phyloP scores from a whole-genome alignment of 2,113 vertebrate species.

The Oxyruncus cristatus region DNA sequence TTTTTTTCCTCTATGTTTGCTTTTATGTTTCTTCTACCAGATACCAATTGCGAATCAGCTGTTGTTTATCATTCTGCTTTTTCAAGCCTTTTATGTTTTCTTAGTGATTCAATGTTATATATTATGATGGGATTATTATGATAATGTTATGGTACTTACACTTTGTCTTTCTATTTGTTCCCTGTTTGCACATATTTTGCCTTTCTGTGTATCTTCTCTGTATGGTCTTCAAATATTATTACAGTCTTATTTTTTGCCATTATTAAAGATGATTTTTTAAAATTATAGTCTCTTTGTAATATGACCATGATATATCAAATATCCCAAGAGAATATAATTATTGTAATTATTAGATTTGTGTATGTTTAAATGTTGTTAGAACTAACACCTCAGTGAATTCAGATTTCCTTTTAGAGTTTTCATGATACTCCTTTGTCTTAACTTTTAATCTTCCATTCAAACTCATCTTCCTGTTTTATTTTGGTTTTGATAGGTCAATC shows the following conservation, averaged over 20 bases:
- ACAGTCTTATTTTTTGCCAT: background rate
- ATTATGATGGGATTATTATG: constrained; percentile 11
- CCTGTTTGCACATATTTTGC: background rate
- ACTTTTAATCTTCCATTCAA: background rate
- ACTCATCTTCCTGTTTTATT: background rate
- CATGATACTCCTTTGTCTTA: background rate
- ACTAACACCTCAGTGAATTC: background rate
- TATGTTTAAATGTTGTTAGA: background rate
- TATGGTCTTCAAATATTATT: background rate
- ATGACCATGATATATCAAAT: background rate
- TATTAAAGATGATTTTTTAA: background rate
- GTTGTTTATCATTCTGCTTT: background rate
- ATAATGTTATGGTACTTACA: background rate
- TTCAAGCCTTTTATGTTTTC: background rate
- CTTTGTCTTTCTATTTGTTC: background rate
- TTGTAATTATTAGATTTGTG: background rate
- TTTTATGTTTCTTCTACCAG: background rate
- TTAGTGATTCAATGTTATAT: background rate
- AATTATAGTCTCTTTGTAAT: background rate
- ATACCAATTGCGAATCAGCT: background rate
- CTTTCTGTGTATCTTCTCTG: background rate
- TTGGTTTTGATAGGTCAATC: background rate
- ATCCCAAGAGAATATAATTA: background rate
- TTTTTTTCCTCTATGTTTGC: background rate
- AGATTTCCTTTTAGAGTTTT: background rate